Conservation (phyloP, 2,888 invertebrate genomes). For the Caenorhabditis sp. region DNA sequence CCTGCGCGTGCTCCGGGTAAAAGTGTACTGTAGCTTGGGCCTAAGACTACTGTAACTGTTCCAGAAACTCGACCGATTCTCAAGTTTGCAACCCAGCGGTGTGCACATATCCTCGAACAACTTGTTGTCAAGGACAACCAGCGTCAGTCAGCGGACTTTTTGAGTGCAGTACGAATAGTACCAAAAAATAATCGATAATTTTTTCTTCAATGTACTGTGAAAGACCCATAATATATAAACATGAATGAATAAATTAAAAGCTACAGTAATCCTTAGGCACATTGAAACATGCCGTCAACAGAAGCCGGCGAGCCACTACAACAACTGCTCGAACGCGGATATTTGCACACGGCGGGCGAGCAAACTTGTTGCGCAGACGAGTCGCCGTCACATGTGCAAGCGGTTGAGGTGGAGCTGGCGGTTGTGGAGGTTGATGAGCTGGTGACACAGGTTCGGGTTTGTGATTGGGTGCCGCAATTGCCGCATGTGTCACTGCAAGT, state of each 20-base stretch:
- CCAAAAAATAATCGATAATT: neutral
- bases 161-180: constrained; percentile 4
- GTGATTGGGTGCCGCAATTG: constrained; percentile 48
- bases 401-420: neutral
- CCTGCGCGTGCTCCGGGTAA: constrained; percentile 21
- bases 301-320: constrained; percentile 33
- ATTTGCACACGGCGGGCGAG: constrained; percentile 24
- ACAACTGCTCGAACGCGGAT: constrained; percentile 22
- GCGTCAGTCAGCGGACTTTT: constrained; percentile 18
- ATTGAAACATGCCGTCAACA: constrained; percentile 25
- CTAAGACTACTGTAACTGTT: neutral
- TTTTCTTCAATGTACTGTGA: neutral
- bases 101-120: constrained; percentile 15
- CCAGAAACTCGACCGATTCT: too few species aligned
- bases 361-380: constrained; percentile 17
- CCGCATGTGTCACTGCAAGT: constrained; percentile 57
- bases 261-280: constrained; percentile 8
- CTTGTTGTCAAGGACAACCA: constrained; percentile 18
- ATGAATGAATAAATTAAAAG: neutral
- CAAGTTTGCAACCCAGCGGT: constrained; percentile 15
- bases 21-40: neutral
- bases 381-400: constrained; percentile 9
- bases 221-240: neutral
- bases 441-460: constrained; percentile 27
- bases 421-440: constrained; percentile 14